phyloP scores from a whole-genome alignment of 2,888 invertebrate genomes.

The Mimachlamys varia region DNA sequence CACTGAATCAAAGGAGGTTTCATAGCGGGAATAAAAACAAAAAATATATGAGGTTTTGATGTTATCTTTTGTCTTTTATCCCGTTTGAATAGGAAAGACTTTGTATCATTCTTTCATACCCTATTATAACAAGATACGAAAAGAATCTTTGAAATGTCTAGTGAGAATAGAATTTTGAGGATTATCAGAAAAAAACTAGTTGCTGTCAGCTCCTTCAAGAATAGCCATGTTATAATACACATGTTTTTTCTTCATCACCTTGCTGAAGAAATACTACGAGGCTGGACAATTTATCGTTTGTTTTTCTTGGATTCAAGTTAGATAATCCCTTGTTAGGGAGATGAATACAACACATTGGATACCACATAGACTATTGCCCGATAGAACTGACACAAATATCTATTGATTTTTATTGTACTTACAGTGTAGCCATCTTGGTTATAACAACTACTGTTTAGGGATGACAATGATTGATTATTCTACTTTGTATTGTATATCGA shows the following conservation, averaged over 20 bases:
- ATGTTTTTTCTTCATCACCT: neutral
- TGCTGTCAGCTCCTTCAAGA: neutral
- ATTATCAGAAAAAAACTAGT: neutral
- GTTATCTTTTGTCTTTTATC: too few relatives aligned
- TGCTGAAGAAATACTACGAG: neutral
- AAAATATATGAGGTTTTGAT: too few relatives aligned
- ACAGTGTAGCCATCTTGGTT: neutral
- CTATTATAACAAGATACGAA: neutral
- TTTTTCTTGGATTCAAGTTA: neutral
- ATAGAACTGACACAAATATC: neutral
- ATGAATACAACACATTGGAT: neutral
- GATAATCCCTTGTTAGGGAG: neutral
- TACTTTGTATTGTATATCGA: neutral
- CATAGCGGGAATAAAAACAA: too few relatives aligned
- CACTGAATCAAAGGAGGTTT: too few relatives aligned
- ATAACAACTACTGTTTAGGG: neutral
- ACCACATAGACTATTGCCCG: neutral
- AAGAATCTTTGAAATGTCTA: neutral
- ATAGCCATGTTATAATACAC: neutral
- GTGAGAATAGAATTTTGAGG: neutral
- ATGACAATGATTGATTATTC: neutral
- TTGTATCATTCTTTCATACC: too few relatives aligned
- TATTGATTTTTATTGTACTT: neutral
- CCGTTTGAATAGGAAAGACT: too few relatives aligned
- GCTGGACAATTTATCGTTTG: neutral